These are phyloP conservation scores for Ephydatia muelleri DNA, from an alignment of 37 sponge, comb jelly and placozoan species.

Conservation along the genomic window DNA sequence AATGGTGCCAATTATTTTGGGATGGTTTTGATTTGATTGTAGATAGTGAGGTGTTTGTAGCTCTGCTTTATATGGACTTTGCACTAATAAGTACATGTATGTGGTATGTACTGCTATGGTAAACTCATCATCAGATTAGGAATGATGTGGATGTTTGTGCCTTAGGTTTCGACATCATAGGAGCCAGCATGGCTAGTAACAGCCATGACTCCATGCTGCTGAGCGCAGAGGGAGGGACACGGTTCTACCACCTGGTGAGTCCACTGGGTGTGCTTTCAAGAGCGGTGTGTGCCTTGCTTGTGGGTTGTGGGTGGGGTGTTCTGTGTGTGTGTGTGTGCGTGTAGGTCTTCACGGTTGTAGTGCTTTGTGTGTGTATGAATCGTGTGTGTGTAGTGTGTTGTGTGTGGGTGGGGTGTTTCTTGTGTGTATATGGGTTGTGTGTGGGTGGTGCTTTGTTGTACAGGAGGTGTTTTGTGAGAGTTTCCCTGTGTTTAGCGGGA, in stretches of 20 bases:
- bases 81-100: not conserved
- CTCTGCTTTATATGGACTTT: not conserved
- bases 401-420: too few species aligned
- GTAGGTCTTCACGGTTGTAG: too few species aligned
- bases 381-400: too few species aligned
- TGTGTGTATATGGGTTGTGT: too few species aligned
- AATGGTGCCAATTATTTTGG: not conserved
- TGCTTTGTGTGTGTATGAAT: too few species aligned
- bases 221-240: not conserved
- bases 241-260: constrained; percentile 40
- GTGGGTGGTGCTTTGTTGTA: too few species aligned
- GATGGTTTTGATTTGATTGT: not conserved
- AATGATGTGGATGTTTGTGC: too few species aligned
- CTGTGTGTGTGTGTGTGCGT: too few species aligned
- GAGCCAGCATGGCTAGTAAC: constrained; percentile 73
- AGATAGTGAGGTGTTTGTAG: not conserved
- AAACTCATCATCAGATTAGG: not conserved
- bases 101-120: not conserved
- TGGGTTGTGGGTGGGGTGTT: too few species aligned
- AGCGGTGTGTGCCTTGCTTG: not conserved
- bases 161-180: constrained; percentile 67
- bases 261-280: constrained; percentile 6
- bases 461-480: too few species aligned
- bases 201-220: not conserved
- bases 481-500: too few species aligned